phyloP scores from a whole-genome alignment of 2,888 invertebrate species.

The Patella pellucida region DNA sequence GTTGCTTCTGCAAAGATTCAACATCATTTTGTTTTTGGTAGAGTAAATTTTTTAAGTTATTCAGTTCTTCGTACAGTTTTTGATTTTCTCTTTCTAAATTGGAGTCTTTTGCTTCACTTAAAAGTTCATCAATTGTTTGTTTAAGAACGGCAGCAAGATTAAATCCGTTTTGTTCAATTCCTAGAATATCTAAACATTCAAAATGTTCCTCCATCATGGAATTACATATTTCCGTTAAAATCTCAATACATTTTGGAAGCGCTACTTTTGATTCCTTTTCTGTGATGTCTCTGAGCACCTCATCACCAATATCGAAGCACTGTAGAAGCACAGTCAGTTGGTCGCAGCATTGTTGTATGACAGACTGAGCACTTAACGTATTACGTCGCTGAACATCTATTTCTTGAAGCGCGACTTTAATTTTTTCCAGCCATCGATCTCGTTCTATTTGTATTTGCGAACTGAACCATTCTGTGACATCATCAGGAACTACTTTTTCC shows the following conservation, averaged over 20 bases:
- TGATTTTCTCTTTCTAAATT: conserved; percentile 42
- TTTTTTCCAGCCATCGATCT: conserved; percentile 60
- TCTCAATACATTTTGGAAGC: conserved; percentile 49
- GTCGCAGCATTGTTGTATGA: conserved; percentile 43
- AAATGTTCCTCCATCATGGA: conserved; percentile 51
- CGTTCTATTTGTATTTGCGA: conserved; percentile 58
- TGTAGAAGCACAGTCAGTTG: conserved; percentile 47
- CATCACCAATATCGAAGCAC: conserved; percentile 44
- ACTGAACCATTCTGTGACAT: conserved; percentile 54
- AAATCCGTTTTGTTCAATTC: conserved; percentile 20
- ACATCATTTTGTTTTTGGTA: conserved; percentile 47
- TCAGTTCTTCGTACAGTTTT: conserved; percentile 41
- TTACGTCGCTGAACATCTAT: conserved; percentile 56
- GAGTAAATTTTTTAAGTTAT: conserved; percentile 43
- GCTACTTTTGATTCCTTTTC: conserved; percentile 40
- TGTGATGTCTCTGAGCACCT: conserved; percentile 25
- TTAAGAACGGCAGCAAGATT: background rate
- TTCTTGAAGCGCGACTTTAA: conserved; percentile 59
- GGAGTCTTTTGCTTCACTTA: background rate
- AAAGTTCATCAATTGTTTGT: background rate
- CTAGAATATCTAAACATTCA: conserved; percentile 50
- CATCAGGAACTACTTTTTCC: conserved; percentile 41
- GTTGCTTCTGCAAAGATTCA: conserved; percentile 42
- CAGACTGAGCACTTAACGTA: conserved; percentile 43
- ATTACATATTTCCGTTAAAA: conserved; percentile 48